A percentile compares a stretch with the other conserved stretches of the same genome.
phyloP scores from a whole-genome alignment of 1,140 invertebrate species.

The Cherax quadricarinatus region DNA sequence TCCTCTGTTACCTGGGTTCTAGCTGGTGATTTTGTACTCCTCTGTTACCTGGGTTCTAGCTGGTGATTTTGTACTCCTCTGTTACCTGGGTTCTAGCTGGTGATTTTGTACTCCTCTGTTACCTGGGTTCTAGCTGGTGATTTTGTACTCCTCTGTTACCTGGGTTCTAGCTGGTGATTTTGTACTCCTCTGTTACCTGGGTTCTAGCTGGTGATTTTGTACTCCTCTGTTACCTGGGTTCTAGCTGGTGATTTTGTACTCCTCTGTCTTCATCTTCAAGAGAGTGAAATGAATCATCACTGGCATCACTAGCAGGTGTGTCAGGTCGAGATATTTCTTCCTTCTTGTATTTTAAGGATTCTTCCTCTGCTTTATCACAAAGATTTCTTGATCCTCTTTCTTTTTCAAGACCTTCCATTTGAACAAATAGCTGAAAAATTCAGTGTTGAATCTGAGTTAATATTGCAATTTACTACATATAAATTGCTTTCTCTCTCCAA shows the following conservation, averaged over 20 bases:
- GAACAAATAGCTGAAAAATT: neutral
- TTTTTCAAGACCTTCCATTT: slow-evolving; percentile 1
- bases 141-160: neutral
- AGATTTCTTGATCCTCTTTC: slow-evolving; percentile 9
- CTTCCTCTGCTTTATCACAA: slow-evolving; percentile 4
- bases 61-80: neutral
- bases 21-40: neutral
- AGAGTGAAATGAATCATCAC: slow-evolving; percentile 49
- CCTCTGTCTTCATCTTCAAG: slow-evolving; percentile 27
- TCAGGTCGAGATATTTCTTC: neutral
- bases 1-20: neutral
- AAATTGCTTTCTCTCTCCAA: too few species aligned
- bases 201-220: neutral
- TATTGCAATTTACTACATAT: too few species aligned
- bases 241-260: neutral
- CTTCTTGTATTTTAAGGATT: neutral
- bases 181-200: neutral
- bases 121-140: neutral
- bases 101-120: neutral
- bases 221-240: neutral
- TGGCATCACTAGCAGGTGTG: slow-evolving; percentile 33
- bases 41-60: neutral
- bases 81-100: neutral
- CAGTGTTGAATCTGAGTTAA: too few species aligned
- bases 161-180: neutral